Percentiles rank a stretch among this genome's conserved stretches.
These are phyloP conservation scores for Julus scanicus DNA, from an alignment of 2,888 invertebrate species.

Conservation along the genomic window DNA sequence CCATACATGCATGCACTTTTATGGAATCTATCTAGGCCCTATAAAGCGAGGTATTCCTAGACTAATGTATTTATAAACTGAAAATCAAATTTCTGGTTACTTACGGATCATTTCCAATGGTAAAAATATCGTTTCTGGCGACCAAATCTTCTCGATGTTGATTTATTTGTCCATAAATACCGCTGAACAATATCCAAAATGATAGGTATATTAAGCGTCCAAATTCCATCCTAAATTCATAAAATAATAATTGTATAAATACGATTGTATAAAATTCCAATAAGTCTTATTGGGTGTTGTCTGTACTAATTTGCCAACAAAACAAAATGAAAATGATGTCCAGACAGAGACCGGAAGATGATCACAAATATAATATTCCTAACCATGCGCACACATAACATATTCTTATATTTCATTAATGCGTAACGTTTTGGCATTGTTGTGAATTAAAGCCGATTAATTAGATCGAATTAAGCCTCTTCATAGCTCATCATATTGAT, in stretches of 20 bases:
- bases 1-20: too few species aligned
- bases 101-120: background rate
- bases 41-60: too few species aligned
- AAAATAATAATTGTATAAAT: background rate
- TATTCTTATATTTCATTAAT: background rate
- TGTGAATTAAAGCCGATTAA: background rate
- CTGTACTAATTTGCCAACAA: background rate
- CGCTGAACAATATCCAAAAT: background rate
- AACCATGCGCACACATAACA: background rate
- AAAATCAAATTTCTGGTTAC: background rate
- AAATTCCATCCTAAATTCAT: slow-evolving; percentile 18
- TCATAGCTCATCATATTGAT: too few species aligned
- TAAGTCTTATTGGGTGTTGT: background rate
- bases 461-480: too few species aligned
- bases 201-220: slow-evolving; percentile 10
- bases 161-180: background rate
- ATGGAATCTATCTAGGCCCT: too few species aligned
- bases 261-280: background rate
- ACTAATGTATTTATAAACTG: too few species aligned
- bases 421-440: background rate
- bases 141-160: background rate
- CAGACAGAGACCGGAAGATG: background rate
- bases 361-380: background rate
- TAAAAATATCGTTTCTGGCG: slow-evolving; percentile 23
- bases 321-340: background rate